Evolutionary conservation across 37 sponge, comb jelly and placozoan genomes (phyloP).

Genomic region (Oscarella lobularis): DNA sequence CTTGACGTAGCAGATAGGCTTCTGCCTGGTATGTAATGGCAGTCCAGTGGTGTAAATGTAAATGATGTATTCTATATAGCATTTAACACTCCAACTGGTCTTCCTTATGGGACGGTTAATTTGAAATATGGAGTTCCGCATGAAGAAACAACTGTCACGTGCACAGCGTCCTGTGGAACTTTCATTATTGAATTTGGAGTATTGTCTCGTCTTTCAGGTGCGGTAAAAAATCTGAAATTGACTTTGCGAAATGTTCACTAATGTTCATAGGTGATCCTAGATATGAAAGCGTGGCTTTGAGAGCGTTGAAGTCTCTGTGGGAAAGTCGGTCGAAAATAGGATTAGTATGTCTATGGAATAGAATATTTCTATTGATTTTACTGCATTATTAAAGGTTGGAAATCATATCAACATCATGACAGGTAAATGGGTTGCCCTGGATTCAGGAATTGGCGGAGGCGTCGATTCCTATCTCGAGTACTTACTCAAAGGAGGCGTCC

Average conservation of each 20-base stretch:
- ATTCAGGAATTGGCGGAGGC: conserved; percentile 42
- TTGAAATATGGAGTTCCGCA: conserved; percentile 43
- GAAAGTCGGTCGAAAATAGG: conserved; percentile 17
- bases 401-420: conserved; percentile 55
- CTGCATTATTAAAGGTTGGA: conserved; percentile 25
- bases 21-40: conserved; percentile 21
- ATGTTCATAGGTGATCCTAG: conserved; percentile 46
- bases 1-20: conserved; percentile 50
- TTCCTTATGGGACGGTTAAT: conserved; percentile 62
- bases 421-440: conserved; percentile 37
- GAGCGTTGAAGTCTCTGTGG: conserved; percentile 34
- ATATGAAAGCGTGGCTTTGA: conserved; percentile 43
- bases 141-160: conserved; percentile 45
- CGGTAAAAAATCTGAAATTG: too few relatives aligned
- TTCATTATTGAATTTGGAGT: conserved; percentile 55
- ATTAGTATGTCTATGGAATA: conserved; percentile 10
- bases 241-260: too few relatives aligned
- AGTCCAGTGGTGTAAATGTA: neutral
- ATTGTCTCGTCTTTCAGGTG: conserved; percentile 55
- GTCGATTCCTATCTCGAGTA: conserved; percentile 64
- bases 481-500: conserved; percentile 39
- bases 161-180: conserved; percentile 50
- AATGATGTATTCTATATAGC: conserved; percentile 14
- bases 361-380: neutral
- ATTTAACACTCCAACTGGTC: conserved; percentile 54